Base-by-base conservation (phyloP, 1,140 invertebrate species). In the Wasmannia auropunctata region DNA sequence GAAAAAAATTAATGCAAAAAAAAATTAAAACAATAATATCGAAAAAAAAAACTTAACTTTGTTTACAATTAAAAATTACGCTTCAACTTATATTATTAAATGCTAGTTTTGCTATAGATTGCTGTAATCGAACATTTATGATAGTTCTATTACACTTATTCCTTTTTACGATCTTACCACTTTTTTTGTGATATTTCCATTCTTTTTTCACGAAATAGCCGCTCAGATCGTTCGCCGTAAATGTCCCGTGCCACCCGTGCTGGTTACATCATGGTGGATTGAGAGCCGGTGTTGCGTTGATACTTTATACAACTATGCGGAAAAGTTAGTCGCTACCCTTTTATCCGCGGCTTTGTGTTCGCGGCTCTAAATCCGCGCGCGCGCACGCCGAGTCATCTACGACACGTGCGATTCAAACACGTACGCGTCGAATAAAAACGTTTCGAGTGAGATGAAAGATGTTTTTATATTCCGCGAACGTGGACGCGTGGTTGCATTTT, bases 381-480 rank as follows among this genome's bases (percentile, higher is more conserved):
- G n/a, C 51, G 67, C 49, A 22, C 51, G 22, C 49, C 67, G 37
- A 83, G 79, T 83, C 79, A 74, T 83, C 70, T 72, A 25, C 79
- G 51, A 51, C 51, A 83, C 40, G 69, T 72, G 51, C 31, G 54
- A 83, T 72, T 83, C 79, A 43, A 74, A 83, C 79, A 74, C 79
- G 51, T 74, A 40, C 49, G 40, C 37, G 51, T 43, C 65, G 67
- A 70, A 83, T 83, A 83, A 74, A 83, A 83, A 83, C 54, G 37
- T 83, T 74, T 83, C 67, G 67, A 83, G 67, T 58, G 51, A 69
- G 79, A 81, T 58, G 40, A 74, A 83, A 74, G 79, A 74, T 60
- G 67, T 74, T 83, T 83, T 83, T 83, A 83, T 83, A 83, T 83
- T 83, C 79, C 11, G 40, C 51, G 7, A 31, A 70, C 67, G 54